Percentiles rank a stretch among this genome's conserved stretches.
These are phyloP conservation scores for Cephus pygmeus DNA, from an alignment of 2,888 invertebrate species.

Conservation along the genomic window DNA sequence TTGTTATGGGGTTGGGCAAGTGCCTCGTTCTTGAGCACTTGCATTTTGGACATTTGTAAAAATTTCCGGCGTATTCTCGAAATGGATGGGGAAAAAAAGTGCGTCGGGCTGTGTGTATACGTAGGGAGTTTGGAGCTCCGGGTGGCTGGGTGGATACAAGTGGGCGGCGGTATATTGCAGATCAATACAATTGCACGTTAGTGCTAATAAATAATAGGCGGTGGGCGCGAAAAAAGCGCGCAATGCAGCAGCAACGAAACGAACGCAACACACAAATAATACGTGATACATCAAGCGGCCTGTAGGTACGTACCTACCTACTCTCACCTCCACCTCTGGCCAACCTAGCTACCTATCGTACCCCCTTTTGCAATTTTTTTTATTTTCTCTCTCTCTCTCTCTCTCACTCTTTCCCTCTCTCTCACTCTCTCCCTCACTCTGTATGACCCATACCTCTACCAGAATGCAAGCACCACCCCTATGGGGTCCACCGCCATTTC, in stretches of 20 bases:
- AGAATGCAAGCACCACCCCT: slow-evolving; percentile 60
- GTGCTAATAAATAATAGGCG: slow-evolving; percentile 67
- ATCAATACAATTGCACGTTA: slow-evolving; percentile 67
- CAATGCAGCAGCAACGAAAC: slow-evolving; percentile 59
- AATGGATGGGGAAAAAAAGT: background rate
- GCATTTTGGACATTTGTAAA: background rate
- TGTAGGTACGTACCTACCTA: slow-evolving; percentile 39
- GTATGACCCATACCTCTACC: slow-evolving; percentile 52
- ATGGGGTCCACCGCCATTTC: slow-evolving; percentile 63
- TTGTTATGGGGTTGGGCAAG: background rate
- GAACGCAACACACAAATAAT: slow-evolving; percentile 66
- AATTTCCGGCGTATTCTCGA: background rate
- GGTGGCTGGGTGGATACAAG: slow-evolving; percentile 37
- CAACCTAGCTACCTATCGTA: slow-evolving; percentile 8
- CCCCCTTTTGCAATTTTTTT: slow-evolving; percentile 3
- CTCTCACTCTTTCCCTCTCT: background rate
- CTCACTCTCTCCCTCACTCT: slow-evolving; percentile 30
- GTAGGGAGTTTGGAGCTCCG: slow-evolving; percentile 23
- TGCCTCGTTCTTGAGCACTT: background rate
- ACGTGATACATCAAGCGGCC: slow-evolving; percentile 64
- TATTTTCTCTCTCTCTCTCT: slow-evolving; percentile 33
- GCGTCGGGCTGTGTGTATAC: background rate
- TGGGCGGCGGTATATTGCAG: slow-evolving; percentile 64
- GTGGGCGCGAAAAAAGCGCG: slow-evolving; percentile 66
- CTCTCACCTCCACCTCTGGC: slow-evolving; percentile 29